Percentiles rank a stretch among this genome's conserved stretches.
phyloP scores from a whole-genome alignment of 2,888 invertebrate species.

The Saturnia pavonia region DNA sequence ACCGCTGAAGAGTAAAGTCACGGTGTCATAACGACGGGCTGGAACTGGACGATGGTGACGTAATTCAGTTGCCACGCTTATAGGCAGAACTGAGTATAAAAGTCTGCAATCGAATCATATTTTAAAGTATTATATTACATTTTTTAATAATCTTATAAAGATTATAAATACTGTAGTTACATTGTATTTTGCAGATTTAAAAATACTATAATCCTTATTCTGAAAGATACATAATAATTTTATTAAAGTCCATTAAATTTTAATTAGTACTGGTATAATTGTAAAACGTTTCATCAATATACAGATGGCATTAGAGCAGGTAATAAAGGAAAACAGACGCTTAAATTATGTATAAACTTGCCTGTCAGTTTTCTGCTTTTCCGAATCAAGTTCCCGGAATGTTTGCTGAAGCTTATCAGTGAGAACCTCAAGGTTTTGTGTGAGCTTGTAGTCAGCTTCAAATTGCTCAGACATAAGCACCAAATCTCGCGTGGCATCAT shows the following conservation, averaged over 20 bases:
- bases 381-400: slow-evolving; percentile 94
- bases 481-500: slow-evolving; percentile 96
- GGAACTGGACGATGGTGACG: slow-evolving; percentile 95
- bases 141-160: no score
- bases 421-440: slow-evolving; percentile 94
- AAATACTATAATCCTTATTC: neutral
- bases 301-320: no score
- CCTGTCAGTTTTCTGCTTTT: slow-evolving; percentile 98
- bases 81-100: slow-evolving; percentile 95
- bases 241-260: no score
- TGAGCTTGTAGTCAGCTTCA: slow-evolving; percentile 97
- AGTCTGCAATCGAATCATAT: slow-evolving; percentile 80
- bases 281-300: neutral
- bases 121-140: neutral
- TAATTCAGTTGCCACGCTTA: slow-evolving; percentile 96
- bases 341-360: slow-evolving; percentile 53
- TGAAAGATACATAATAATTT: neutral
- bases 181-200: no score
- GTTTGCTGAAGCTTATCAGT: slow-evolving; percentile 98
- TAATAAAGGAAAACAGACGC: no score
- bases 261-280: neutral
- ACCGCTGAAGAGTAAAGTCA: slow-evolving; percentile 96
- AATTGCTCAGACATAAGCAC: slow-evolving; percentile 98
- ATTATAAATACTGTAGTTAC: no score
- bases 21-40: slow-evolving; percentile 92